A percentile compares a stretch with the other conserved stretches of the same genome.
These are phyloP conservation scores for Lissonota sp. DNA, from an alignment of 2,888 invertebrate species.

Conservation along the genomic window DNA sequence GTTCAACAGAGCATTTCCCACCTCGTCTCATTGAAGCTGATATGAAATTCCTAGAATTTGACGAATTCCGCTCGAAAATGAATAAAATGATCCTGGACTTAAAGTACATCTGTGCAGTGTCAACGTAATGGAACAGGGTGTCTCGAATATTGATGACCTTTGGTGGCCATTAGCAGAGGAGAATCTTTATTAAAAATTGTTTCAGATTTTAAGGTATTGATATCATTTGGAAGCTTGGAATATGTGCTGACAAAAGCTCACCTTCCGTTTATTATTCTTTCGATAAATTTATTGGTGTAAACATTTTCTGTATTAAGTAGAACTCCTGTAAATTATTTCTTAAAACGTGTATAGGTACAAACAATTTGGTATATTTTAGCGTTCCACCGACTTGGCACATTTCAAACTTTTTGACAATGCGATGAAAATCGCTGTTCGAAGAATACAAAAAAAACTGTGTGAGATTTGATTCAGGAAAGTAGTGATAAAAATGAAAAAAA, in stretches of 20 bases:
- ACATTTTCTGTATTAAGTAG: neutral
- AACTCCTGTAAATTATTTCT: no score
- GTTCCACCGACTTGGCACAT: no score
- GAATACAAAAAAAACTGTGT: neutral
- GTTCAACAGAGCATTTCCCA: slow-evolving; percentile 14
- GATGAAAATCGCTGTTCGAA: no score
- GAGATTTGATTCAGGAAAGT: neutral
- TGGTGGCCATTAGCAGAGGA: no score
- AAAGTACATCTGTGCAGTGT: slow-evolving; percentile 20
- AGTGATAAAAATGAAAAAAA: neutral
- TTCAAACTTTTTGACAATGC: no score
- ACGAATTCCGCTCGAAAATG: slow-evolving; percentile 21
- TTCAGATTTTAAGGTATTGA: no score
- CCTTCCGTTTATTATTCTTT: neutral
- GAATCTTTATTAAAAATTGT: no score
- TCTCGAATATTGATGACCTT: no score
- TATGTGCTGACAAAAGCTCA: no score
- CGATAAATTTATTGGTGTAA: neutral
- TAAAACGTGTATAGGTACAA: no score
- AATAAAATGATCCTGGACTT: slow-evolving; percentile 34
- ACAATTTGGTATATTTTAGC: no score
- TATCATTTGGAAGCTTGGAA: no score
- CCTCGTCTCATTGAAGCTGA: neutral
- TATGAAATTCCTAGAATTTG: slow-evolving; percentile 31
- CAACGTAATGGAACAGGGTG: slow-evolving; percentile 16